Evolutionary conservation across 2,888 invertebrate species (phyloP).

Genomic region (Drosophila pseudotakahashii): DNA sequence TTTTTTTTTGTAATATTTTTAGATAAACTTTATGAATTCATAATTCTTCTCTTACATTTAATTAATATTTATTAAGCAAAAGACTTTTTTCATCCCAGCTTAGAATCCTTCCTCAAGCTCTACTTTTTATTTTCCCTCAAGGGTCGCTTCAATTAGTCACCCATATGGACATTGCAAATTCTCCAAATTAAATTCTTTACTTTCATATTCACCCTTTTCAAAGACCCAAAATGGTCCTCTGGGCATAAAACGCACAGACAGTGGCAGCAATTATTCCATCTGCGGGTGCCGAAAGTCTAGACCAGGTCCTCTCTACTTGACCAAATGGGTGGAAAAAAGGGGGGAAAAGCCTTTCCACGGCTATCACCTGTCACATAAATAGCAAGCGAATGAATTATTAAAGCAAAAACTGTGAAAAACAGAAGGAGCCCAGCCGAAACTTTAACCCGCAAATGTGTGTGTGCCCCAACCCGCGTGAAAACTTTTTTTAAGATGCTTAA

Average conservation of each 20-base stretch:
- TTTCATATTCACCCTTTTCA: constrained; percentile 27
- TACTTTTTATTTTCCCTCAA: background rate
- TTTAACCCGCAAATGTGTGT: constrained; percentile 33
- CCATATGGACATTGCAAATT: constrained; percentile 24
- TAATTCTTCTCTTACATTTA: too few species aligned
- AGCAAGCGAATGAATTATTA: constrained; percentile 74
- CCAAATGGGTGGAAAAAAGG: constrained; percentile 14
- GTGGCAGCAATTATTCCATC: constrained; percentile 43
- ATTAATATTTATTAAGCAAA: background rate
- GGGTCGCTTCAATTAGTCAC: constrained; percentile 34
- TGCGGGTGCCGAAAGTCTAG: constrained; percentile 42
- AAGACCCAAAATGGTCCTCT: constrained; percentile 31
- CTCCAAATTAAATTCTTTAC: constrained; percentile 38
- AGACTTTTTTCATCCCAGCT: background rate
- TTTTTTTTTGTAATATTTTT: too few species aligned
- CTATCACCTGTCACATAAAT: constrained; percentile 80
- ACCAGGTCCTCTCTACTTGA: constrained; percentile 34
- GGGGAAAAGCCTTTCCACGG: constrained; percentile 54
- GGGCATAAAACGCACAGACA: constrained; percentile 16
- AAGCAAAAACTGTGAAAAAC: constrained; percentile 53
- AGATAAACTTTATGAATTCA: too few species aligned
- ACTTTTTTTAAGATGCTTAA: constrained; percentile 74
- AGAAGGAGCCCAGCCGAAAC: constrained; percentile 32
- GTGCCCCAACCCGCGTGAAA: constrained; percentile 14
- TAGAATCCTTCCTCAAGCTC: background rate